Evolutionary conservation across 2,888 invertebrate species (phyloP), one percentile per base, ranked within the genome.

Genomic region (Eutolmus rufibarbis): DNA sequence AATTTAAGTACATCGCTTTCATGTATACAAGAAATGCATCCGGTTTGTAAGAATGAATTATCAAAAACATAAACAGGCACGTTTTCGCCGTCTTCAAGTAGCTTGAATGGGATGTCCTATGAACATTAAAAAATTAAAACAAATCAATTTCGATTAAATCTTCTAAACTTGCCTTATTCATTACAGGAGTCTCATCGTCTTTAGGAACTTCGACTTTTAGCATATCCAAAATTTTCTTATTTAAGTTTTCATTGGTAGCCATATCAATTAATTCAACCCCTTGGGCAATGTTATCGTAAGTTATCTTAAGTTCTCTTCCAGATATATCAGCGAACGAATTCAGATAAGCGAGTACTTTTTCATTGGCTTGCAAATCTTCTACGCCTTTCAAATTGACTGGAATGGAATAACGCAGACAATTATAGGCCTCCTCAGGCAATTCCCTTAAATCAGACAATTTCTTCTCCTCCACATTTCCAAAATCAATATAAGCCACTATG

Each of bases 21-120:
- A 14, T 89, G 90, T 8, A 92, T 91, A 74, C 92, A 92, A 2
- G 91, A 90, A 7, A 92, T 86, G 19, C 91, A 89, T 0, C 91
- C 92, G 16, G 88, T 89, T 51, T 89, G 89, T 0, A 92, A 85
- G 31, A 91, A 89, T 0, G 91, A 90, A 87, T 91, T 92, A 82
- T 92, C 92, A 91, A 91, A 91, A 5, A 92, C 89, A 46, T 91
- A 88, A 57, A 92, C 34, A 76, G 91, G 88, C 1, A 91, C 87
- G 77, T 90, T 89, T 12, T 90, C 90, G 2, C 91, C 92, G 9
- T 88, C 88, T 1, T 91, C 91, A 86, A 92, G 87, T 1, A 87
- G 81, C 7, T 90, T 88, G 7, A 90, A 89, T 14, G 89, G 78
- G 14, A 92, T 88, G 14, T 88, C 87, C 88, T 88, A 51, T 51